Evolutionary conservation across 2,888 invertebrate species (phyloP).

Genomic region (Drosophila demipolita): DNA sequence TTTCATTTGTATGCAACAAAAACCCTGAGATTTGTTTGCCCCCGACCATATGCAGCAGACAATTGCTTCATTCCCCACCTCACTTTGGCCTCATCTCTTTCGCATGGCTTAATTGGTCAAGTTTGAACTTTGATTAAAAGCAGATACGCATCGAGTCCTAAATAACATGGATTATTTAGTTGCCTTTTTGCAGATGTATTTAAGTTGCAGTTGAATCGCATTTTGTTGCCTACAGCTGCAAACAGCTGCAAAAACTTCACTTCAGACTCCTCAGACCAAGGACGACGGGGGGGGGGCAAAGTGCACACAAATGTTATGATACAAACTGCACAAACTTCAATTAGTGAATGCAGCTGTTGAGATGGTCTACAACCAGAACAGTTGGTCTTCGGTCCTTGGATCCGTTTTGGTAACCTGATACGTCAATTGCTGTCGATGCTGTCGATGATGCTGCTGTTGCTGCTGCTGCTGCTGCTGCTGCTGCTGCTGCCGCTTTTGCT

Average conservation of each 20-base stretch:
- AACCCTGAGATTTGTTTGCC: slow-evolving; percentile 1
- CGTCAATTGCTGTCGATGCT: slow-evolving; percentile 14
- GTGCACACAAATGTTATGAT: slow-evolving; percentile 64
- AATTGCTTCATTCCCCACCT: neutral
- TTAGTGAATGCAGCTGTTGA: slow-evolving; percentile 58
- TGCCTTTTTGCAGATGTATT: slow-evolving; percentile 32
- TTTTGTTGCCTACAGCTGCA: slow-evolving; percentile 43
- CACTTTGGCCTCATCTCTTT: neutral
- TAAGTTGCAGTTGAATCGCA: slow-evolving; percentile 9
- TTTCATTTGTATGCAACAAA: slow-evolving; percentile 2
- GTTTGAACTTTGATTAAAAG: slow-evolving; percentile 66
- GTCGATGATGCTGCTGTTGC: slow-evolving; percentile 15
- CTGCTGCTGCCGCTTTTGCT: slow-evolving; percentile 21
- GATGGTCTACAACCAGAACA: slow-evolving; percentile 1
- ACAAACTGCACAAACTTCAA: slow-evolving; percentile 65
- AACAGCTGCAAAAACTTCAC: slow-evolving; percentile 65
- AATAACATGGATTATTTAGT: slow-evolving; percentile 50
- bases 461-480: too few relatives aligned
- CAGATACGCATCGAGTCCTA: slow-evolving; percentile 18
- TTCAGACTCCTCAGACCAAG: neutral
- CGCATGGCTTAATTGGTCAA: slow-evolving; percentile 46
- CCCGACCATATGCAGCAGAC: slow-evolving; percentile 41
- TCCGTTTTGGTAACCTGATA: slow-evolving; percentile 14
- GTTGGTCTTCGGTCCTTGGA: slow-evolving; percentile 3
- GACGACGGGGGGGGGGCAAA: neutral